Conservation (phyloP, 2,797 vertebrate species). For the Anableps anableps region DNA sequence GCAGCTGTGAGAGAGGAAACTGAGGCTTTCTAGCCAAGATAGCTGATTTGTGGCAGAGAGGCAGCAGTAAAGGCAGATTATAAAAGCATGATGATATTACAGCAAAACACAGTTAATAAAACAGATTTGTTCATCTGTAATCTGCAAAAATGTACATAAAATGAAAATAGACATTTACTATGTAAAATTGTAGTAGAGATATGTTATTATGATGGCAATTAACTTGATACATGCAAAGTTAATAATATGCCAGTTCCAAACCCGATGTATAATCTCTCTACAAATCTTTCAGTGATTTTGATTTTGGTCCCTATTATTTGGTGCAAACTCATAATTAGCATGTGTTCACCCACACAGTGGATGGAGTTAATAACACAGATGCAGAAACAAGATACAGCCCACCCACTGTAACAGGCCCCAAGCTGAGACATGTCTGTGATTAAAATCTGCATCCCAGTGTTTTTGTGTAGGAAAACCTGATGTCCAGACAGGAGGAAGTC, state of each 20-base stretch:
- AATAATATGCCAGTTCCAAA: neutral
- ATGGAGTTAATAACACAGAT: slow-evolving; percentile 52
- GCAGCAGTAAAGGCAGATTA: too few species aligned
- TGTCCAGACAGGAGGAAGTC: slow-evolving; percentile 72
- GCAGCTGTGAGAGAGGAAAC: too few species aligned
- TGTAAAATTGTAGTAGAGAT: neutral
- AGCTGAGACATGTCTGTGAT: slow-evolving; percentile 65
- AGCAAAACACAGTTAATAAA: too few species aligned
- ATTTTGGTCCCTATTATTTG: neutral
- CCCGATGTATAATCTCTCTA: neutral
- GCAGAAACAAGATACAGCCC: slow-evolving; percentile 41
- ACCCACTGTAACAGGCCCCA: slow-evolving; percentile 50
- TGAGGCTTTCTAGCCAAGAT: too few species aligned
- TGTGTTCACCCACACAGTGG: slow-evolving; percentile 47
- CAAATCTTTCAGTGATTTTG: neutral
- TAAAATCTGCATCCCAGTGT: slow-evolving; percentile 55
- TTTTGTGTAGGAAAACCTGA: slow-evolving; percentile 63
- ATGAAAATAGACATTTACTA: neutral
- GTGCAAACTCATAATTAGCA: slow-evolving; percentile 10
- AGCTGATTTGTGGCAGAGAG: too few species aligned
- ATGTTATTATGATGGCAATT: neutral
- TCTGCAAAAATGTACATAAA: neutral
- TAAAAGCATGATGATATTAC: too few species aligned
- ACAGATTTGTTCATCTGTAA: too few species aligned
- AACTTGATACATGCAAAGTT: neutral